Conservation (phyloP, 2,888 invertebrate genomes). For the Alloplasta piceator region DNA sequence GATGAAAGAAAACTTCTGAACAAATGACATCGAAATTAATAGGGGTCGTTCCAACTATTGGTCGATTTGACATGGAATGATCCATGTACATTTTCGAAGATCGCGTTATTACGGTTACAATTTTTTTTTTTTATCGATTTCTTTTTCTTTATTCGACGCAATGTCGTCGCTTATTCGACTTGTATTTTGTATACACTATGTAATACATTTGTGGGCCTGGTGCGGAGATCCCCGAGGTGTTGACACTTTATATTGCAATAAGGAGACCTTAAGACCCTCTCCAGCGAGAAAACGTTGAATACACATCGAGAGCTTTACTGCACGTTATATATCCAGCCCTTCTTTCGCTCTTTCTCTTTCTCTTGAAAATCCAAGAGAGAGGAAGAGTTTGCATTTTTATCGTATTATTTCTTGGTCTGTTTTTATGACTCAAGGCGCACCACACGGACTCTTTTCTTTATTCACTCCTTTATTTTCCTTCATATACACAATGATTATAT, state of each 20-base stretch:
- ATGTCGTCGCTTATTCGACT: constrained; percentile 33
- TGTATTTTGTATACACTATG: constrained; percentile 18
- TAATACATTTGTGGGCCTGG: neutral
- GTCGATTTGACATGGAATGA: too few species aligned
- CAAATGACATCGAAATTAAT: too few species aligned
- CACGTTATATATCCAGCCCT: constrained; percentile 44
- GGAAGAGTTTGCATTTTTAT: constrained; percentile 51
- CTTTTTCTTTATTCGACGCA: constrained; percentile 50
- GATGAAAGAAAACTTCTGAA: too few species aligned
- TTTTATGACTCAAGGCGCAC: constrained; percentile 55
- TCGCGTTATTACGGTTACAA: constrained; percentile 56
- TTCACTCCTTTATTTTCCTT: constrained; percentile 7
- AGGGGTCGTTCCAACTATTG: too few species aligned
- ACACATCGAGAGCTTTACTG: constrained; percentile 47
- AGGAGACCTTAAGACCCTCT: constrained; percentile 43
- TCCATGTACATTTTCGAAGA: constrained; percentile 60
- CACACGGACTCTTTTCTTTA: constrained; percentile 26
- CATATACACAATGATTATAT: neutral
- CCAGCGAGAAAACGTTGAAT: constrained; percentile 34
- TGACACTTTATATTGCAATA: constrained; percentile 68
- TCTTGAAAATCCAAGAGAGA: constrained; percentile 13
- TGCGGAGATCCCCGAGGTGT: constrained; percentile 55
- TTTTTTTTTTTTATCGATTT: constrained; percentile 58
- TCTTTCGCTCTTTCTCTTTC: too few species aligned
- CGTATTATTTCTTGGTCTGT: constrained; percentile 59